Evolutionary conservation across 2,888 invertebrate genomes (phyloP).

Genomic region (Euzophera pinguis): DNA sequence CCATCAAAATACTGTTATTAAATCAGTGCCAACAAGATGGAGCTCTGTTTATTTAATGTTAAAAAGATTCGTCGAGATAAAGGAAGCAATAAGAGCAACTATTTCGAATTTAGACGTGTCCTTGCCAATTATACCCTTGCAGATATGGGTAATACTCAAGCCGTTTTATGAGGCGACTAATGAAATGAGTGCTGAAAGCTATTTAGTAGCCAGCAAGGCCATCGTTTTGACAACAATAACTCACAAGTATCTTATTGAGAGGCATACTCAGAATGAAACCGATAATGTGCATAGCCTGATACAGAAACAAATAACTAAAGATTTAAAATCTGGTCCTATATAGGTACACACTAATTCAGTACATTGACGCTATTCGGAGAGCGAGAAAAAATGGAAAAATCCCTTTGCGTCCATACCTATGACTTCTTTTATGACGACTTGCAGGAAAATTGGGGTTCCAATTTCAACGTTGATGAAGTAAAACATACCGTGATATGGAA

Average conservation of each 20-base stretch:
- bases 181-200: too few relatives aligned
- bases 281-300: conserved; percentile 34
- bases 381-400: conserved; percentile 4
- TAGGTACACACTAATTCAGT: conserved; percentile 24
- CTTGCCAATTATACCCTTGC: too few relatives aligned
- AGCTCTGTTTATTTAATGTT: too few relatives aligned
- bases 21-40: too few relatives aligned
- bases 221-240: conserved; percentile 13
- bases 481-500: conserved; percentile 24
- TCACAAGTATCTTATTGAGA: conserved; percentile 31
- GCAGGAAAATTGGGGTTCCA: conserved; percentile 27
- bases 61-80: too few relatives aligned
- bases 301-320: conserved; percentile 29
- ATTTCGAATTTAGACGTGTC: too few relatives aligned
- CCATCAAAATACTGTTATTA: too few relatives aligned
- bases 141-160: too few relatives aligned
- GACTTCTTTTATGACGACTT: conserved; percentile 11
- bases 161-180: too few relatives aligned
- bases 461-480: conserved; percentile 21
- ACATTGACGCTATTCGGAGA: conserved; percentile 13
- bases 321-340: conserved; percentile 27
- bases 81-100: too few relatives aligned
- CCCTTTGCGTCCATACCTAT: conserved; percentile 5
- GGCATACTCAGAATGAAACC: conserved; percentile 35
- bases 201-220: too few relatives aligned